Conservation (phyloP, 2,113 vertebrate genomes). For the Equus quagga region DNA sequence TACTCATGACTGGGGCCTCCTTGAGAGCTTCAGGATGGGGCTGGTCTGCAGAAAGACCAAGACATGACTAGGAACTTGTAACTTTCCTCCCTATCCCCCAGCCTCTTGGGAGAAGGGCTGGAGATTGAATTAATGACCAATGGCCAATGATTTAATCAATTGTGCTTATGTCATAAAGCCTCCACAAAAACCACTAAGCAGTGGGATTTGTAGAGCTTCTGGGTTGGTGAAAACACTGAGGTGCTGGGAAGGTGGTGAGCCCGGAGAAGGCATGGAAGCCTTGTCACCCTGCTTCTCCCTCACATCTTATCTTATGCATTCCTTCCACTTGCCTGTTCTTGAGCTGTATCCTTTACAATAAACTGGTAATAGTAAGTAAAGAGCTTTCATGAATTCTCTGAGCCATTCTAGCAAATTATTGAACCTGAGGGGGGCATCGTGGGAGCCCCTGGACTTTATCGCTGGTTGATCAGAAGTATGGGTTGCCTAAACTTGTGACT, state of each 20-base stretch:
- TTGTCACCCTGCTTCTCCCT: background rate
- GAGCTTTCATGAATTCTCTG: background rate
- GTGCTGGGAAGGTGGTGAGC: background rate
- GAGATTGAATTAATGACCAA: background rate
- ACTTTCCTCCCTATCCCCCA: background rate
- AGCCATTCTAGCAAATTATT: background rate
- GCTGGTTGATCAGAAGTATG: background rate
- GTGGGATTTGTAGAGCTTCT: background rate
- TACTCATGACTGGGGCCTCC: too few relatives aligned
- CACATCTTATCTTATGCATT: background rate
- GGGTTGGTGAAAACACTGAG: background rate
- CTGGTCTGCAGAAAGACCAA: background rate
- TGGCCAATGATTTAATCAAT: background rate
- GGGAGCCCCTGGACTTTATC: background rate
- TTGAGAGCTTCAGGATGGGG: background rate
- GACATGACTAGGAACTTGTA: background rate
- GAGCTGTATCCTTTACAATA: background rate
- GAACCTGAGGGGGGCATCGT: background rate
- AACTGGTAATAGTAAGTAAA: background rate
- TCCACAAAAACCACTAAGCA: background rate
- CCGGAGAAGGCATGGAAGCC: background rate
- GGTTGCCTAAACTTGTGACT: background rate
- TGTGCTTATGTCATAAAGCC: background rate
- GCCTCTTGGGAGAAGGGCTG: background rate
- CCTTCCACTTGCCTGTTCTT: background rate